Evolutionary conservation across 2,113 vertebrate species (phyloP), one percentile per base, ranked within the genome.

Genomic region (Notiomystis cincta): DNA sequence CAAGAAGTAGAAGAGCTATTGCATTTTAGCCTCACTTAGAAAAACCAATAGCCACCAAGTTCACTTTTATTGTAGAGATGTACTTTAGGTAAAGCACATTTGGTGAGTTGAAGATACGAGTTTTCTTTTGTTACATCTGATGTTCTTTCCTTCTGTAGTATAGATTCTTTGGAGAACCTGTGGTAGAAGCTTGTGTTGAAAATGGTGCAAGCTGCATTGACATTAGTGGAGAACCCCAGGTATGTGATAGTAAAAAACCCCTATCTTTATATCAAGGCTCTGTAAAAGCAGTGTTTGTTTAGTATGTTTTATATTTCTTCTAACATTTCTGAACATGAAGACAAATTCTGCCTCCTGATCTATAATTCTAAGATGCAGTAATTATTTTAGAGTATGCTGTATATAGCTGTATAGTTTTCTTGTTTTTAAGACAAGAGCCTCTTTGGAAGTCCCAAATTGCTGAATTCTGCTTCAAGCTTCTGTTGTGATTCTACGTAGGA

Each of bases 211-310:
- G 98, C 93, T 99, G 96, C 90, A 97, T 99, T 50, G 99, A 99
- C 92, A 98, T 99, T 96, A 97, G 95, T 94, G 99, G 99, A 95
- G 99, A 99, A 91, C 99, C 99, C 65, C 99, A 99, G 98, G 99
- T 99, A 98, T 23, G 96, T 91, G 67, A 66, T 76, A 33, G 50
- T 28, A 35, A 38, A 42, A 80, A 72, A 31, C 1, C 11, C 8
- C 28, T 51, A 1, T 18, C 6, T 70, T 70, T 56, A 3, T 54
- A 16, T 54, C 30, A 67, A 47, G 70, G 30, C 27, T 48, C 25
- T 84, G 1, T 6, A 54, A n/a, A 83, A 88, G 22, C 54, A 67
- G 2, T 28, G 6, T 25, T 64, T 65, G 18, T 27, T 67, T 22
- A 40, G 37, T 40, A 24, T 47, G 23, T 38, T 80, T 40, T 3